Evolutionary conservation across 2,888 invertebrate genomes (phyloP), one percentile per base, ranked within the genome.

Genomic region (Phrixothrix hirtus): DNA sequence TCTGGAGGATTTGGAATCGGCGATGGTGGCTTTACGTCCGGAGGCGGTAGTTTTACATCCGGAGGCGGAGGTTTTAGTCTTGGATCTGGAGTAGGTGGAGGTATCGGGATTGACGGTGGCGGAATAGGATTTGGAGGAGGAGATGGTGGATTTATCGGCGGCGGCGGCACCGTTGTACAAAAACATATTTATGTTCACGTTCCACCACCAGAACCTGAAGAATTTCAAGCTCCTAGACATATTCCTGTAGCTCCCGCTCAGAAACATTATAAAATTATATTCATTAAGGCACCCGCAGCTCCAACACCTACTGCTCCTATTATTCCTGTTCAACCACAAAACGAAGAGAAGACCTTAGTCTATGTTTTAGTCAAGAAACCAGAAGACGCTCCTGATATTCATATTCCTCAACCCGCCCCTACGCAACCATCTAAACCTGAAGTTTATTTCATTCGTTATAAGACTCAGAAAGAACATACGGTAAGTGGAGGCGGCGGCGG

Each of bases 241-340:
- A 82, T 88, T 62, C 81, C 83, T 12, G 78, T 84, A 1, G 85
- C 86, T 32, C 85, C 87, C 58, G 81, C 89, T 37, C 90, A 89
- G 76, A 91, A 91, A 68, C 90, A 91, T 75, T 90, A 92, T 83
- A 92, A 92, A 73, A 92, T 92, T 73, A 90, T 92, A 77, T 92
- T 92, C 82, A 92, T 92, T 77, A 92, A 92, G 81, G 90, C 90
- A 41, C 91, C 91, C 64, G 83, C 89, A 65, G 84, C 88, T 59
- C 88, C 89, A 44, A 83, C 88, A 57, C 88, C 89, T 42, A 84
- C 86, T 58, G 88, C 84, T 1, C 90, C 89, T 58, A 81, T 87
- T 61, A 88, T 90, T 60, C 89, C 89, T 10, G 75, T 87, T 34
- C 86, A 87, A 71, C 84, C 85, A 58, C 89, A 89, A 72, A 89